These are phyloP conservation scores for Mamestra brassicae DNA, from an alignment of 2,888 invertebrate genomes.

Conservation along the genomic window DNA sequence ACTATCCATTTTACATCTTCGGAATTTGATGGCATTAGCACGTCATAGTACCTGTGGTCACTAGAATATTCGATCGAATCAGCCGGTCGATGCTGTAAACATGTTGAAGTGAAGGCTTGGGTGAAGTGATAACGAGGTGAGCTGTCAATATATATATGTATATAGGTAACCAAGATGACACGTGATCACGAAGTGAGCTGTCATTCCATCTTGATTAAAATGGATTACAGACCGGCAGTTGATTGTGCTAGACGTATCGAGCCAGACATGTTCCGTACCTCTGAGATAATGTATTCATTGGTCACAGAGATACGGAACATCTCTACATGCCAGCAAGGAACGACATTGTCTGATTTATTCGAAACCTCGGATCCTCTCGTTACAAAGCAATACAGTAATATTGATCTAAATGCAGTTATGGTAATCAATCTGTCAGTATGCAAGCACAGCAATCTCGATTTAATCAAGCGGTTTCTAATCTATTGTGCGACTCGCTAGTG, in stretches of 20 bases:
- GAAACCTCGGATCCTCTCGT: background rate
- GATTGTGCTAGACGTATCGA: background rate
- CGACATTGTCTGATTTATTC: conserved; percentile 14
- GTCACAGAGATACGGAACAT: too few species aligned
- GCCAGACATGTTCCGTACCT: background rate
- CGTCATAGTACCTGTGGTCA: background rate
- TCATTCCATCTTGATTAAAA: too few species aligned
- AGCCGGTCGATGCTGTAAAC: too few species aligned
- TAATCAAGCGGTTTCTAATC: conserved; percentile 29
- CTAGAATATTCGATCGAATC: background rate
- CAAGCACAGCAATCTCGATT: conserved; percentile 29
- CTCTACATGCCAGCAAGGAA: background rate
- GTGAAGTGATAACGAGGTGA: too few species aligned
- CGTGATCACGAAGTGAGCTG: too few species aligned
- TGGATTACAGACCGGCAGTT: background rate
- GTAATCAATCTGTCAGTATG: conserved; percentile 48
- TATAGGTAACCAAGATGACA: too few species aligned
- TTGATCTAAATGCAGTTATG: conserved; percentile 46
- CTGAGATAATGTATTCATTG: conserved; percentile 10
- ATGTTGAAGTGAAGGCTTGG: too few species aligned
- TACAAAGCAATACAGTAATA: conserved; percentile 33
- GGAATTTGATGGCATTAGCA: too few species aligned
- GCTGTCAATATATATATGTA: too few species aligned
- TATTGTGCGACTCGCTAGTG: background rate
- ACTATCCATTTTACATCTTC: too few species aligned